Base-by-base conservation (phyloP, 2,797 vertebrate species). In the Odontamblyopus lacepedii region DNA sequence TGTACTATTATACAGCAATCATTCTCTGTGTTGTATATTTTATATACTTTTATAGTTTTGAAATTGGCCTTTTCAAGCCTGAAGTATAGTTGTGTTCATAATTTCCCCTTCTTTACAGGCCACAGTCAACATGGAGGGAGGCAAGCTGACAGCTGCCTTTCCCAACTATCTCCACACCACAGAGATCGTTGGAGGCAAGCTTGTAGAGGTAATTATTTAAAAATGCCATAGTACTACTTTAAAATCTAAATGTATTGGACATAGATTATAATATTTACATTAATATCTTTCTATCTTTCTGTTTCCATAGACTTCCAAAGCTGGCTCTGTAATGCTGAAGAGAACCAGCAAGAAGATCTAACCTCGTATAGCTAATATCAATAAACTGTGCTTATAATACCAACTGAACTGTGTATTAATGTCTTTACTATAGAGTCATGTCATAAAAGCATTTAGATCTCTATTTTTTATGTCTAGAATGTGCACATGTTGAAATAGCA, bases 101-200 rank as follows among this genome's bases (percentile, higher is more conserved):
- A 16, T 8, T 56, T 30, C 68, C 63, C 9, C 59, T 0, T 72
- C 53, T 76, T 83, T 87, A 62, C 77, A 99, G 97, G 96, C 94
- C 82, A 95, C 89, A 0, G 95, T 98, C 84, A 79, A 87, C 73
- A 88, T 95, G 90, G 96, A 98, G 29, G 95, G 86, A 18, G 92
- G 88, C 61, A 97, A 97, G 90, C 68, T 98, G 71, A 82, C 83
- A 8, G 93, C 89, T 12, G 80, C 90, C 5, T 98, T 97, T 82
- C 96, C 96, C 76, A 97, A 96, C 86, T 99, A 97, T 85, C 85
- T 67, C 66, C 95, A 97, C 73, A 94, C 93, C 72, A 87, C 93
- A 19, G 97, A 98, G 93, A 91, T 98, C 70, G 83, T 69, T 15
- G 96, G 93, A 7, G 96, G 93, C 69, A 98, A 97, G 71, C 93